Conservation (phyloP, 1,140 invertebrate species). For the Neodiprion virginianus region DNA sequence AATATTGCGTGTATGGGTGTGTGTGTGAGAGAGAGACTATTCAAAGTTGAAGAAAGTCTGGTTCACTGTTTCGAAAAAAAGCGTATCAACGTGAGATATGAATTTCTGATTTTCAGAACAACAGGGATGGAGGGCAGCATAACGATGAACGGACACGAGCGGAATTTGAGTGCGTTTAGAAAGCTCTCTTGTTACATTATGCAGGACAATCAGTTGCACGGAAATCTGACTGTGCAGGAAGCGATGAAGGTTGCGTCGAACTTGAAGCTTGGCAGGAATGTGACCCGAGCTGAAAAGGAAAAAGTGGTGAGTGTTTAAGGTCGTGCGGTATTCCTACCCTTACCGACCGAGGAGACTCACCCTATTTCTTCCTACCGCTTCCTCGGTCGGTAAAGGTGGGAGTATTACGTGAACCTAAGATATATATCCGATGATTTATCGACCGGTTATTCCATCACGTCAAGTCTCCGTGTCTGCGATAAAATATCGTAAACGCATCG, state of each 20-base stretch:
- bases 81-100: too few relatives aligned
- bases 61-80: too few relatives aligned
- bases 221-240: constrained; percentile 91
- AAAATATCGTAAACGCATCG: too few relatives aligned
- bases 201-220: constrained; percentile 96
- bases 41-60: too few relatives aligned
- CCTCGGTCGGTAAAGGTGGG: too few relatives aligned
- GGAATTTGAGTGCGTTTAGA: constrained; percentile 88
- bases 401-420: neutral
- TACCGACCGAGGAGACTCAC: too few relatives aligned
- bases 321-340: too few relatives aligned
- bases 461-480: too few relatives aligned
- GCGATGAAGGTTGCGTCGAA: constrained; percentile 92
- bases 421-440: neutral
- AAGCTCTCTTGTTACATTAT: constrained; percentile 97
- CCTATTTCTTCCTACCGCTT: too few relatives aligned
- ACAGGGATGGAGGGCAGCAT: constrained; percentile 80
- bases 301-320: constrained; percentile 74
- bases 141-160: constrained; percentile 85
- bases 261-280: constrained; percentile 82
- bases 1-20: too few relatives aligned
- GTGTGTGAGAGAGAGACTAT: too few relatives aligned
- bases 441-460: too few relatives aligned
- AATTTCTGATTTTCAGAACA: constrained; percentile 66
- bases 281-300: constrained; percentile 74